Base-by-base conservation (phyloP, 2,113 vertebrate species). In the Erpornis zantholeuca region DNA sequence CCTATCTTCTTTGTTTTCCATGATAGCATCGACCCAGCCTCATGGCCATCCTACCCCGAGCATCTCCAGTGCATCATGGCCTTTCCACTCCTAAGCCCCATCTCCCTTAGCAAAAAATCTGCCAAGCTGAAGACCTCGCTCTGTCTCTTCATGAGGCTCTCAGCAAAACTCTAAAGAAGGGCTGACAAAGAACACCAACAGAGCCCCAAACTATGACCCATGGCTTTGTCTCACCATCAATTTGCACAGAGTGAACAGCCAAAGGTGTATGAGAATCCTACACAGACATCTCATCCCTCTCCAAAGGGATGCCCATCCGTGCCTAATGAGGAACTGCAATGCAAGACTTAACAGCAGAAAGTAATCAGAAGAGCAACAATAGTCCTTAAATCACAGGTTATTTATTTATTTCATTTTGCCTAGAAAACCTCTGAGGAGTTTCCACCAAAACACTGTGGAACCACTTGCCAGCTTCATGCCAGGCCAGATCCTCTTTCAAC, bases 11-110 rank as follows among this genome's bases (percentile, higher is more conserved):
- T 47, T 36, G 14, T 56, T 35, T 79, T 44, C 60, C 28, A 17
- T 12, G 28, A 42, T 14, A 27, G 21, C 25, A 59, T 18, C 0
- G 0, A 42, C 33, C 28, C 6, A 7, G 49, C 24, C 24, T 50
- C 57, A 31, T 19, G 17, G 10, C 45, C 0, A 0, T 31, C 52
- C 77, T 13, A 52, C 28, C 36, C 23, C 0, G 0, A 49, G 11
- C 50, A 87, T 3, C 45, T 25, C 45, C 29, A 33, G 38, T n/a
- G 21, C 44, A 44, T 59, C 56, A 21, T 0, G 0, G 35, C 29
- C 47, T 57, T 83, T 31, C 64, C 9, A 25, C 29, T 53, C n/a
- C 14, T 29, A 18, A 78, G 50, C 40, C 18, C 50, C 35, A 7
- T 5, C 25, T 40, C 20, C 59, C 31, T 15, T 22, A 73, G 36